Percentiles rank a stretch among this genome's conserved stretches.
Evolutionary conservation across 2,888 invertebrate genomes (phyloP).

Genomic region (Megamerina dolium): DNA sequence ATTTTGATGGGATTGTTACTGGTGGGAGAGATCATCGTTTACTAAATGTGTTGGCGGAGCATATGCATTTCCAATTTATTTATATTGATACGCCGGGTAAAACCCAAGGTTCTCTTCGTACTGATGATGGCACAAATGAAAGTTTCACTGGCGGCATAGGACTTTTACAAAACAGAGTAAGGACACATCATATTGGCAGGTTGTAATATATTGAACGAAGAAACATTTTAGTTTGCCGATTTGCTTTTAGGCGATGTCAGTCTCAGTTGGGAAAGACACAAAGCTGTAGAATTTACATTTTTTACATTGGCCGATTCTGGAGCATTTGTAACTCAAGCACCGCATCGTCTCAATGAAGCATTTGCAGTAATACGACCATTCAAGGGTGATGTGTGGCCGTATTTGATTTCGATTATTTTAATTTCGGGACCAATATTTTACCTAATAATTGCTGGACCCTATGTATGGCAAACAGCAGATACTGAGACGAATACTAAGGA

Average conservation of each 20-base stretch:
- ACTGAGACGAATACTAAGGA: no score
- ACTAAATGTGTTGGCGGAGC: conserved; percentile 57
- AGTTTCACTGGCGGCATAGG: conserved; percentile 68
- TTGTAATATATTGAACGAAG: conserved; percentile 12
- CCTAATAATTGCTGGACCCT: conserved; percentile 59
- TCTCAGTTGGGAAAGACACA: conserved; percentile 65
- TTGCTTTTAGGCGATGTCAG: conserved; percentile 71
- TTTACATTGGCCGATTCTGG: conserved; percentile 71
- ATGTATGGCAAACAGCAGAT: conserved; percentile 37
- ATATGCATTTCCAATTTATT: conserved; percentile 65
- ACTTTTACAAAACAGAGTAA: conserved; percentile 62
- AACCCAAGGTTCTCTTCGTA: conserved; percentile 59
- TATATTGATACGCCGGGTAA: conserved; percentile 70
- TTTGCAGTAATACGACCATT: conserved; percentile 68
- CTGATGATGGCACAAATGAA: conserved; percentile 55
- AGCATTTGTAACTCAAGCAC: conserved; percentile 70
- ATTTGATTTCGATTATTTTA: conserved; percentile 59
- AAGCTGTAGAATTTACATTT: conserved; percentile 70
- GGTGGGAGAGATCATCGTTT: conserved; percentile 70
- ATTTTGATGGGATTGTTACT: conserved; percentile 50
- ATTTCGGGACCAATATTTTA: conserved; percentile 66
- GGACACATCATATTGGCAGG: no score
- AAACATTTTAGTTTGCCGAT: conserved; percentile 52
- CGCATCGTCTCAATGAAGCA: conserved; percentile 66
- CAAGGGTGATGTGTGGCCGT: conserved; percentile 70